Percentiles rank a stretch among this genome's conserved stretches.
These are phyloP conservation scores for Cephalopholis sonnerati DNA, from an alignment of 2,113 vertebrate genomes.

Conservation along the genomic window DNA sequence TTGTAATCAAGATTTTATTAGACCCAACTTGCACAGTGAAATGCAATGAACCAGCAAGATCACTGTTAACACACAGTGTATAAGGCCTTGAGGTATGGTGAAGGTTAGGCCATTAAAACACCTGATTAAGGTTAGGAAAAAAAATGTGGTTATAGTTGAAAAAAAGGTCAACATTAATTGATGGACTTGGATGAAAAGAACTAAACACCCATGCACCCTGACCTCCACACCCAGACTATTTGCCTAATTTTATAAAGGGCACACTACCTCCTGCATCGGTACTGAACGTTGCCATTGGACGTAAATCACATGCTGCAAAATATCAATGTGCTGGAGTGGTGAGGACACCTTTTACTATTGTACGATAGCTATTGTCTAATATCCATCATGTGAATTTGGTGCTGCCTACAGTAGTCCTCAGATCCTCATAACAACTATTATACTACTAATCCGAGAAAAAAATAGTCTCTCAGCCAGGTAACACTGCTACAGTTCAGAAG, in stretches of 20 bases:
- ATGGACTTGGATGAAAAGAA: neutral
- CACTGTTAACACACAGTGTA: neutral
- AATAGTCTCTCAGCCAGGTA: conserved; percentile 18
- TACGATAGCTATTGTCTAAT: neutral
- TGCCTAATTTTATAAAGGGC: neutral
- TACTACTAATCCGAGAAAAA: neutral
- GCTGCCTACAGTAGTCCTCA: neutral
- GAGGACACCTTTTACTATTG: neutral
- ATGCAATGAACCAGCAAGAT: neutral
- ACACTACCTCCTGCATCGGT: neutral
- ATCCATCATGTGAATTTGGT: neutral
- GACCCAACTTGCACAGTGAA: neutral
- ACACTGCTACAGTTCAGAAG: conserved; percentile 12
- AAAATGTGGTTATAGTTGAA: neutral
- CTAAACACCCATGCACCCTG: neutral
- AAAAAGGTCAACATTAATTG: neutral
- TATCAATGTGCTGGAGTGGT: neutral
- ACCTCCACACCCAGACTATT: neutral
- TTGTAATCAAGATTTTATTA: neutral
- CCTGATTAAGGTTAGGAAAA: neutral
- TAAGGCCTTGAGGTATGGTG: neutral
- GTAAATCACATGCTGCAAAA: neutral
- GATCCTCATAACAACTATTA: neutral
- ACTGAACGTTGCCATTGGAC: no score
- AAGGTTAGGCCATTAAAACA: conserved; percentile 17